These are phyloP conservation scores for Adineta ricciae DNA, from an alignment of 2,888 invertebrate genomes.

Conservation along the genomic window DNA sequence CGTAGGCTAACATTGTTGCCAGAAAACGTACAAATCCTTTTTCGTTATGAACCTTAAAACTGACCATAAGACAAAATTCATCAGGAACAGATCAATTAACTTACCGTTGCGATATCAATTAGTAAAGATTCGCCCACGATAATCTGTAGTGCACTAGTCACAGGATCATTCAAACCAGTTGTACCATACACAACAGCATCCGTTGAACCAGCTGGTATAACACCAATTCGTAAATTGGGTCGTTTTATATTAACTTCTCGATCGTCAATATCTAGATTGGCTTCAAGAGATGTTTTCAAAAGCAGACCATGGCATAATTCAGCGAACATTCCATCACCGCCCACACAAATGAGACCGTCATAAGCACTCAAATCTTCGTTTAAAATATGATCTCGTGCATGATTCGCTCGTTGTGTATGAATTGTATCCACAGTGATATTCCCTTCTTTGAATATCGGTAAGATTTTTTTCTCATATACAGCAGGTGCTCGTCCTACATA, in stretches of 20 bases:
- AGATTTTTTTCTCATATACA: background rate
- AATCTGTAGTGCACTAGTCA: background rate
- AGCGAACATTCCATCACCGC: background rate
- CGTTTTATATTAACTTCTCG: background rate
- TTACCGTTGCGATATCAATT: background rate
- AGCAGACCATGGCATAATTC: background rate
- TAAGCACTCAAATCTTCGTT: conserved; percentile 36
- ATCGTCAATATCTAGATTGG: background rate
- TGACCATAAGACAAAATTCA: conserved; percentile 48
- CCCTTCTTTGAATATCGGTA: background rate
- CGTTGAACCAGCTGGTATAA: background rate
- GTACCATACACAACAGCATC: background rate
- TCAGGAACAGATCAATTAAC: background rate
- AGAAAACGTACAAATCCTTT: background rate
- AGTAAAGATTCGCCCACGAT: background rate
- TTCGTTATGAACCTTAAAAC: conserved; percentile 44
- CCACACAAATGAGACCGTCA: conserved; percentile 13
- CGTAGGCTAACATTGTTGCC: background rate
- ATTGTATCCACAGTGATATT: background rate
- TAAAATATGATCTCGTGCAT: conserved; percentile 27
- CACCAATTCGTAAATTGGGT: background rate
- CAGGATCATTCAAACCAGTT: background rate
- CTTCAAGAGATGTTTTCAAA: background rate
- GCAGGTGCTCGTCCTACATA: background rate
- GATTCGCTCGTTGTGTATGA: conserved; percentile 30